Evolutionary conservation across 2,888 invertebrate genomes (phyloP).

Genomic region (Eurytoma californica): DNA sequence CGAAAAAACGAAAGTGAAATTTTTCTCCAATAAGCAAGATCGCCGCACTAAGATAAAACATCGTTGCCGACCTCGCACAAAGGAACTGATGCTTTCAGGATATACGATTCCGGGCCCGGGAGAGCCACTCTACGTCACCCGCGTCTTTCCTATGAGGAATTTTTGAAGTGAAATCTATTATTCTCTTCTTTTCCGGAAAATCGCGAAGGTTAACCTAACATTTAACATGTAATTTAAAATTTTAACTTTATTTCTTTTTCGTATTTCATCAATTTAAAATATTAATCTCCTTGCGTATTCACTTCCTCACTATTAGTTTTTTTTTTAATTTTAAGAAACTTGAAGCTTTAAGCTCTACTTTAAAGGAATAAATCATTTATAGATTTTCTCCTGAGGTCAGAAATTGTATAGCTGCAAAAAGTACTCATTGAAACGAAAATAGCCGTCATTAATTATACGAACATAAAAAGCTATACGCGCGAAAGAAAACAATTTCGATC

Average conservation of each 20-base stretch:
- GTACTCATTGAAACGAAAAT: too few species aligned
- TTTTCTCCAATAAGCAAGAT: not conserved
- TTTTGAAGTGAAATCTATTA: not conserved
- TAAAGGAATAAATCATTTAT: too few species aligned
- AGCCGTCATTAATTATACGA: not conserved
- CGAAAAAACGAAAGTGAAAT: not conserved
- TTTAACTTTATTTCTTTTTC: too few species aligned
- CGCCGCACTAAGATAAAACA: not conserved
- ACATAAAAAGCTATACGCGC: not conserved
- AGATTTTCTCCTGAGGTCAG: too few species aligned
- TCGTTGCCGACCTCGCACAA: not conserved
- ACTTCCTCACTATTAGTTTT: too few species aligned
- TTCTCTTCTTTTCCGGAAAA: not conserved
- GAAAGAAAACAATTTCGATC: not conserved
- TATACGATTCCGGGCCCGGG: not conserved
- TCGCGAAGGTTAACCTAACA: not conserved
- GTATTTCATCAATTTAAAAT: too few species aligned
- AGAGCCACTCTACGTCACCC: not conserved
- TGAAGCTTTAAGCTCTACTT: too few species aligned
- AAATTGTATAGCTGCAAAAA: too few species aligned
- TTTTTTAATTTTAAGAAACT: too few species aligned
- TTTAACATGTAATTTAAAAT: not conserved
- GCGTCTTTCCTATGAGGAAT: not conserved
- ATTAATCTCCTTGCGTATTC: too few species aligned
- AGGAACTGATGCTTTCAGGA: slow-evolving; percentile 1